Conservation (phyloP, 2,888 invertebrate genomes). For the Lordiphosa fenestrarum region DNA sequence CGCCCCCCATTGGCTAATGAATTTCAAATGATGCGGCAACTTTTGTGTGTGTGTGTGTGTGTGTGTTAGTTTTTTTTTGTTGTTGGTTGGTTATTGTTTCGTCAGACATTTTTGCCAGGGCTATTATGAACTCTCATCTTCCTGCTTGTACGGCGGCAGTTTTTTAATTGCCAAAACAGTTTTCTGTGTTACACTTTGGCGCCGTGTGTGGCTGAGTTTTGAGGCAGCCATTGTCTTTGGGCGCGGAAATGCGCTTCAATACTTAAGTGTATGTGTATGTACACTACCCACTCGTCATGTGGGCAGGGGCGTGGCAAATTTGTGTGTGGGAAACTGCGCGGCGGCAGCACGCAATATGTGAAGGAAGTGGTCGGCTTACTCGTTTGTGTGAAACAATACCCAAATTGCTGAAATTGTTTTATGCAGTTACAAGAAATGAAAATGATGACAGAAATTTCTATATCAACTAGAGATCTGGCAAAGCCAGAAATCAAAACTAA, state of each 20-base stretch:
- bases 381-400: too few species aligned
- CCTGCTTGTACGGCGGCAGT: slow-evolving; percentile 45
- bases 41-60: slow-evolving; percentile 29
- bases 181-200: slow-evolving; percentile 47
- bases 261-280: slow-evolving; percentile 9
- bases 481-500: too few species aligned
- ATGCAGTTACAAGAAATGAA: too few species aligned
- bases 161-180: slow-evolving; percentile 67
- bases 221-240: slow-evolving; percentile 43
- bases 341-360: too few species aligned
- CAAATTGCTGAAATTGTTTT: too few species aligned
- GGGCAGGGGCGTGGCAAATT: too few species aligned
- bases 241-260: slow-evolving; percentile 50
- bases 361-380: too few species aligned
- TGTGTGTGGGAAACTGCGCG: background rate
- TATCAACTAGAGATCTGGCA: too few species aligned
- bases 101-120: slow-evolving; percentile 28
- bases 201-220: slow-evolving; percentile 41
- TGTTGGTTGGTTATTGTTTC: slow-evolving; percentile 18
- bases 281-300: too few species aligned
- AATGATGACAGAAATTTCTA: too few species aligned
- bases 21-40: slow-evolving; percentile 71
- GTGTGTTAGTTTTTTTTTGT: slow-evolving; percentile 5
- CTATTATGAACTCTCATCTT: slow-evolving; percentile 45
- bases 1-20: slow-evolving; percentile 49